Percentiles rank a stretch among this genome's conserved stretches.
Evolutionary conservation across 2,113 vertebrate genomes (phyloP).

Genomic region (Mungos mungo): DNA sequence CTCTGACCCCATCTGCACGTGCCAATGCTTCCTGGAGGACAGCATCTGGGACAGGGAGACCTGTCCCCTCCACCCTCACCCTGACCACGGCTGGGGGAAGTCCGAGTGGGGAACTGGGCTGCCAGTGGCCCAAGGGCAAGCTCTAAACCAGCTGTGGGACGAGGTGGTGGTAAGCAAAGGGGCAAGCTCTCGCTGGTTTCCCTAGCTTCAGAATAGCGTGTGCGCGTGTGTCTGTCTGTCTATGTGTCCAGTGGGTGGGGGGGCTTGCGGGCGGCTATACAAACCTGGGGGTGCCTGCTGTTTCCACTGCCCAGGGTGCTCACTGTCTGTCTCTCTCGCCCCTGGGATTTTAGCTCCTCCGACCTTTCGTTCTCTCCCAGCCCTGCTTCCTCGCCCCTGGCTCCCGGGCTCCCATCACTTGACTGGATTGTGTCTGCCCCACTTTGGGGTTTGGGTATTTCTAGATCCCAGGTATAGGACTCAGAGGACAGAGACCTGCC

Average conservation of each 20-base stretch:
- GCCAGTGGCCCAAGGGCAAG: not conserved
- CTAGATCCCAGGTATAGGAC: not conserved
- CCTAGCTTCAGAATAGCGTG: fast-evolving
- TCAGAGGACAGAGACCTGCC: not conserved
- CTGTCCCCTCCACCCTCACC: not conserved
- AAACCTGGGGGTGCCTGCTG: not conserved
- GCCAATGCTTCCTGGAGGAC: not conserved
- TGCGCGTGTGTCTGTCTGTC: fast-evolving
- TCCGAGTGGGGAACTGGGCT: not conserved
- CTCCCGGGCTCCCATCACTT: not conserved
- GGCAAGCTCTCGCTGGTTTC: not conserved
- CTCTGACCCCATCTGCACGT: not conserved
- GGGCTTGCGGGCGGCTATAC: not conserved
- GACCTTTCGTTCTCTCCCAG: not conserved
- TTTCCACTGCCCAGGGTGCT: not conserved
- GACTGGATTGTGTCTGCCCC: not conserved
- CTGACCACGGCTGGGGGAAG: fast-evolving
- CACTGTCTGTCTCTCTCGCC: not conserved
- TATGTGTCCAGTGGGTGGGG: not conserved
- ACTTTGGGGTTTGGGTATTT: not conserved
- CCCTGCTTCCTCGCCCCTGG: not conserved
- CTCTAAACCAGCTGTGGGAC: not conserved
- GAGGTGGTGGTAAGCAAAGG: not conserved
- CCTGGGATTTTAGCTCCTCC: not conserved
- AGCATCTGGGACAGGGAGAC: not conserved